Evolutionary conservation across 2,797 vertebrate species (phyloP), one percentile per base, ranked within the genome.

Genomic region (Sitta carolinensis): DNA sequence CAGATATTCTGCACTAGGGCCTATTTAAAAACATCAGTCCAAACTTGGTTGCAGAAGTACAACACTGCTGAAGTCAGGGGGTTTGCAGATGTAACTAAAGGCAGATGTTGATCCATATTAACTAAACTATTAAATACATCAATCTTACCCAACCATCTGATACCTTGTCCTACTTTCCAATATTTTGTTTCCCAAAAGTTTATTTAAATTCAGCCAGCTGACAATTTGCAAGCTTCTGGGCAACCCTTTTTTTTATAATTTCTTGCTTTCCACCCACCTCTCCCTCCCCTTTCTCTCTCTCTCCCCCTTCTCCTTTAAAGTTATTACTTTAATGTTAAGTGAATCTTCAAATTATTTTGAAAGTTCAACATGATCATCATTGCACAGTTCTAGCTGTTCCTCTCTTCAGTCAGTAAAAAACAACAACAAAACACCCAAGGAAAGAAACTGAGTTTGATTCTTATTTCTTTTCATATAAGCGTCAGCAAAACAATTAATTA

Each of bases 81-180:
- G 52, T 62, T 94, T 64, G 84, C 94, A 94, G 89, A 93, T 93
- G 80, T 94, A 97, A 96, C 87, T 91, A 86, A 96, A 97, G 93
- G 93, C 95, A 97, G 96, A 96, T 94, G 93, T 87, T 96, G 93
- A 96, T 90, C 87, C 87, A 91, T 89, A 95, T 91, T 94, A 96
- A 94, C 89, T 84, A 64, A 93, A 94, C 93, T 94, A 95, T 96
- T 94, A 96, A 94, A 85, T 83, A 77, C 81, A 95, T 95, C 80
- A 96, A 90, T 95, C 93, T 93, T 93, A 74, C 61, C 72, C 93
- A 68, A 77, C 52, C 90, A 90, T 91, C 87, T 96, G 88, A 96
- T 2, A 7, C 80, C 57, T 90, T 84, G 72, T 91, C 61, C 77
- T 50, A 75, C 76, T 96, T 90, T 61, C 77, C 77, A 84, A 62